A percentile compares a stretch with the other conserved stretches of the same genome.
Evolutionary conservation across 1,140 invertebrate species (phyloP).

Genomic region (Hylyphantes graminicola): DNA sequence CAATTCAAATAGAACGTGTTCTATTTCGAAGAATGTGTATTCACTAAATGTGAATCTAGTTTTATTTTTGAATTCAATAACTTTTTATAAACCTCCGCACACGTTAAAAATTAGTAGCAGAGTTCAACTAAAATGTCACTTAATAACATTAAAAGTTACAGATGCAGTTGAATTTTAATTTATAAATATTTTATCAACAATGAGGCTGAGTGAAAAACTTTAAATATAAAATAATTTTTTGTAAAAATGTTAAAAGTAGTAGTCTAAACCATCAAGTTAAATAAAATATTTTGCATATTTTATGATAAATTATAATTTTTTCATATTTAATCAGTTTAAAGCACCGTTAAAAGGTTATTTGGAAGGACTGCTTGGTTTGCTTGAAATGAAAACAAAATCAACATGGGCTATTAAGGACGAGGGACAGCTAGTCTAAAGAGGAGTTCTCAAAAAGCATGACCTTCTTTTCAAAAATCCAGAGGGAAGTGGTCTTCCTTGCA

Average conservation of each 20-base stretch:
- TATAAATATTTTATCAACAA: background rate
- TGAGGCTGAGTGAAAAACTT: background rate
- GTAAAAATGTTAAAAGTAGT: too few species aligned
- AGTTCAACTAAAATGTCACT: slow-evolving; percentile 7
- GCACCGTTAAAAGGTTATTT: too few species aligned
- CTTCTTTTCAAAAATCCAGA: too few species aligned
- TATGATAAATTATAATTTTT: background rate
- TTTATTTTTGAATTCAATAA: background rate
- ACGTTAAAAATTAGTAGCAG: slow-evolving; percentile 3
- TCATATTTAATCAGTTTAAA: too few species aligned
- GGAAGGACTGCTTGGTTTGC: too few species aligned
- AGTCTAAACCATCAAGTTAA: background rate
- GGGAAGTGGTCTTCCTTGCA: too few species aligned
- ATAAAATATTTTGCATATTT: background rate
- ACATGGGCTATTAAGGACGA: too few species aligned
- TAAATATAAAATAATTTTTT: background rate
- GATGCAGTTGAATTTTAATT: slow-evolving; percentile 3
- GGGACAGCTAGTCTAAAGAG: too few species aligned
- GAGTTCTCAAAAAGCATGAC: too few species aligned
- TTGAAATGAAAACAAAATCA: too few species aligned
- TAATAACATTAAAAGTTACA: background rate
- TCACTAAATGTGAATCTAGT: too few species aligned
- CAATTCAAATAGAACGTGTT: background rate
- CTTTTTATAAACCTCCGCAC: background rate
- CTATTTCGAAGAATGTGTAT: background rate